phyloP scores from a whole-genome alignment of 1,140 invertebrate genomes.

The Semibalanus balanoides region DNA sequence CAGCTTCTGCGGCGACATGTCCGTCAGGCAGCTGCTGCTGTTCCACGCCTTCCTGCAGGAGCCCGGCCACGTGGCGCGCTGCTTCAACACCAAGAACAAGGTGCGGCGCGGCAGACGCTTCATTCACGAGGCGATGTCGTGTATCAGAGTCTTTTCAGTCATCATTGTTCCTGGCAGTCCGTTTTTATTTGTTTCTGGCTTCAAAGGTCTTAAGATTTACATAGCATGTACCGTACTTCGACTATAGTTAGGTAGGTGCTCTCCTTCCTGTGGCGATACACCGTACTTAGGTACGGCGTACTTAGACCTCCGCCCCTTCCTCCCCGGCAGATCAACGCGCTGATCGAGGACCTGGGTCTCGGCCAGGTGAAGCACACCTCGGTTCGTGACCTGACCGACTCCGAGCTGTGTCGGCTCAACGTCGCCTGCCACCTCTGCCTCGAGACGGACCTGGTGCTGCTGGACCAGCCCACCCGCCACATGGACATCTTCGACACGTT shows the following conservation, averaged over 20 bases:
- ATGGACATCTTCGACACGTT: constrained; percentile 95
- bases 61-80: constrained; percentile 27
- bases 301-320: too few species aligned
- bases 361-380: constrained; percentile 64
- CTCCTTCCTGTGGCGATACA: too few species aligned
- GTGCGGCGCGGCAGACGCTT: neutral
- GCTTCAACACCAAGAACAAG: constrained; percentile 25
- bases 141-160: too few species aligned
- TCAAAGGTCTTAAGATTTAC: too few species aligned
- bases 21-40: constrained; percentile 60
- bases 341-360: constrained; percentile 78
- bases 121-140: too few species aligned
- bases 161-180: too few species aligned
- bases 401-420: constrained; percentile 66
- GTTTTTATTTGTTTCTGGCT: too few species aligned
- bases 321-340: constrained; percentile 49
- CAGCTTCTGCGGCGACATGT: constrained; percentile 49
- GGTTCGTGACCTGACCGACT: constrained; percentile 61
- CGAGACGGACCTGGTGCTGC: constrained; percentile 36
- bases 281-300: too few species aligned
- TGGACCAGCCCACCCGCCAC: constrained; percentile 77
- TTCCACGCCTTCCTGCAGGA: constrained; percentile 59
- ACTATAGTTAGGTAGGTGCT: too few species aligned
- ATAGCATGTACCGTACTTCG: too few species aligned
- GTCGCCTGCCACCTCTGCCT: constrained; percentile 74